Evolutionary conservation across 2,113 vertebrate genomes (phyloP).

Genomic region (Dromaius novaehollandiae): DNA sequence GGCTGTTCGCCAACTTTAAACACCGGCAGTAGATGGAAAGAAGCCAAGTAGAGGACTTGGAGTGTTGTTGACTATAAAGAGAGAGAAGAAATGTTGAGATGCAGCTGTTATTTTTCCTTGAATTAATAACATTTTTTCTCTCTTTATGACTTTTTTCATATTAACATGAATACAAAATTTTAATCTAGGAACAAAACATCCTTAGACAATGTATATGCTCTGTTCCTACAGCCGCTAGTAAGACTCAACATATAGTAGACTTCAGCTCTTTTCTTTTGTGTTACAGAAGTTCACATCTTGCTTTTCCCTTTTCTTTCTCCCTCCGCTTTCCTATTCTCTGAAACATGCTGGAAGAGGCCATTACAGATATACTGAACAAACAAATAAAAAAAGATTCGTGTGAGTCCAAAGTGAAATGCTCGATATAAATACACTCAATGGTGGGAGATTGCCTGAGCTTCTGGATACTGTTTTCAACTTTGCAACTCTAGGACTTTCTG

Average conservation of each 20-base stretch:
- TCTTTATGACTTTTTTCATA: neutral
- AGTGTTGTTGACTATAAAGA: neutral
- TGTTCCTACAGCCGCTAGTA: neutral
- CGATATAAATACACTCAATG: neutral
- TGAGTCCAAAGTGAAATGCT: neutral
- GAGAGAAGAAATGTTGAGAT: neutral
- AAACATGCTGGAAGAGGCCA: neutral
- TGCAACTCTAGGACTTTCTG: neutral
- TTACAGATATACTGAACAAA: neutral
- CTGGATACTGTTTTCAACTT: neutral
- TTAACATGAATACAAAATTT: neutral
- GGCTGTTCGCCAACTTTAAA: neutral
- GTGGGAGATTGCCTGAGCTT: neutral
- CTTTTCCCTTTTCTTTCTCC: neutral
- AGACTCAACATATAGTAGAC: neutral
- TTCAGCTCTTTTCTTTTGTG: neutral
- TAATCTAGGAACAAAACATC: neutral
- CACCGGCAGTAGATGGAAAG: neutral
- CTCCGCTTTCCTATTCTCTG: neutral
- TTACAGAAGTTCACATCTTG: neutral
- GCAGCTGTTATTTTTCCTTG: neutral
- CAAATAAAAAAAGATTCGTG: neutral
- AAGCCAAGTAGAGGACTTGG: neutral
- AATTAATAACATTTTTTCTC: neutral
- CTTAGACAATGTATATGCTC: neutral